Base-by-base conservation (phyloP, 2,113 vertebrate species). In the Athene noctua region DNA sequence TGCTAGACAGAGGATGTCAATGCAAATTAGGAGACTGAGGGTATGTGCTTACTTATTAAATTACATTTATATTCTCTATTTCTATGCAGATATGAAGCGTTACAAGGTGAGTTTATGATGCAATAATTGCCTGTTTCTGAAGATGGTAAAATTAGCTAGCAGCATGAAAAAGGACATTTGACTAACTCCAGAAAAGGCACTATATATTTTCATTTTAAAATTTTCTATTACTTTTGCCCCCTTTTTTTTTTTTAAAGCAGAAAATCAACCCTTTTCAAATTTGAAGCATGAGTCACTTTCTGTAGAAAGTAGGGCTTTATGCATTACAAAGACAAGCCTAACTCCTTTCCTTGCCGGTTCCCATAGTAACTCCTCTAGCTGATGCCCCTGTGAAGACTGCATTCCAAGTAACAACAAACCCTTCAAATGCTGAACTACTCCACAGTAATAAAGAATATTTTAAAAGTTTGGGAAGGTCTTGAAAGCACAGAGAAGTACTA, bases 361-460 rank as follows among this genome's bases (percentile, higher is more conserved):
- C 91, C 93, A 58, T 93, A 88, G 96, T 82, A 95, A 97, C 94
- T 66, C 80, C 83, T 55, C 57, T 30, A 57, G 77, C 54, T 42
- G 55, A 13, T 94, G 79, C 55, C 77, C 59, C 74, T 54, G 46
- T 32, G 58, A 92, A 85, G 42, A 23, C 73, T 81, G 58, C 23
- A 21, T 74, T 89, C 54, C 79, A 44, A 59, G n/a, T 22, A 15
- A 13, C 23, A 54, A 68, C 78, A 85, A 75, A 62, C 67, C 80
- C 51, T 46, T 77, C 68, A 29, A 40, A 36, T 46, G 30, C 89
- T 65, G 75, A 94, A 65, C 54, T 77, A 34, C 36, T 73, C 54
- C 71, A 26, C 86, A 81, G 62, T 36, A 68, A 86, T 16, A 68
- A 80, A 63, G 77, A 82, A 44, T 49, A 44, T 49, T 78, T 72